phyloP scores from a whole-genome alignment of 2,113 vertebrate species.

The Tetrao urogallus region DNA sequence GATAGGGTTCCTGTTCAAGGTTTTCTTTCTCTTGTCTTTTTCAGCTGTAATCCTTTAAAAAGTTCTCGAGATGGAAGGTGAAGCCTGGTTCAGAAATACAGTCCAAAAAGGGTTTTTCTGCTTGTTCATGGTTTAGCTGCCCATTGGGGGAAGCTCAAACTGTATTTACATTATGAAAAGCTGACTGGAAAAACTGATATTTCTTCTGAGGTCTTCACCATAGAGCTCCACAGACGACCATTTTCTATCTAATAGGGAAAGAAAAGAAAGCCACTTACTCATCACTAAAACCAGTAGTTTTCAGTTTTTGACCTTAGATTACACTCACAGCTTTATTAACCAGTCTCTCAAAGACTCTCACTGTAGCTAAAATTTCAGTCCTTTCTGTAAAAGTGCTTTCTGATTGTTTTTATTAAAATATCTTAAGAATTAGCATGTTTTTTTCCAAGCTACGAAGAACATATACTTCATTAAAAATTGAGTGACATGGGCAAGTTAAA shows the following conservation, averaged over 20 bases:
- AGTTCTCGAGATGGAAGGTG: conserved; percentile 56
- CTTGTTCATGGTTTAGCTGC: conserved; percentile 84
- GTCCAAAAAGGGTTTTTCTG: conserved; percentile 80
- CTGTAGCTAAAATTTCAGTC: not conserved
- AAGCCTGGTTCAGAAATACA: conserved; percentile 77
- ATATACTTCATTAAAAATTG: not conserved
- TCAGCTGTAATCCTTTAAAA: conserved; percentile 70
- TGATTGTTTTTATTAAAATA: not conserved
- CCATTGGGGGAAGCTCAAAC: conserved; percentile 71
- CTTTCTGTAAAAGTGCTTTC: not conserved
- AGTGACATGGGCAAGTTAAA: not conserved
- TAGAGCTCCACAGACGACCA: conserved; percentile 74
- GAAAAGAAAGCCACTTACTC: conserved; percentile 60
- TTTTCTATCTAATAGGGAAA: conserved; percentile 81
- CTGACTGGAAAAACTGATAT: conserved; percentile 30
- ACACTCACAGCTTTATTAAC: not conserved
- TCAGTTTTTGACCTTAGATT: conserved; percentile 19
- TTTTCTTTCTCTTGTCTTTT: conserved; percentile 61
- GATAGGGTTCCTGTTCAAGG: conserved; percentile 66
- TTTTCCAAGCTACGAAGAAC: not conserved
- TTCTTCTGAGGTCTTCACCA: conserved; percentile 77
- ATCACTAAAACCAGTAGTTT: conserved; percentile 52
- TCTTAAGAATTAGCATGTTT: not conserved
- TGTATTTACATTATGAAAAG: conserved; percentile 89
- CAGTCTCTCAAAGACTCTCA: not conserved